These are phyloP conservation scores for Limonius californicus DNA, from an alignment of 1,140 invertebrate genomes.

Conservation along the genomic window DNA sequence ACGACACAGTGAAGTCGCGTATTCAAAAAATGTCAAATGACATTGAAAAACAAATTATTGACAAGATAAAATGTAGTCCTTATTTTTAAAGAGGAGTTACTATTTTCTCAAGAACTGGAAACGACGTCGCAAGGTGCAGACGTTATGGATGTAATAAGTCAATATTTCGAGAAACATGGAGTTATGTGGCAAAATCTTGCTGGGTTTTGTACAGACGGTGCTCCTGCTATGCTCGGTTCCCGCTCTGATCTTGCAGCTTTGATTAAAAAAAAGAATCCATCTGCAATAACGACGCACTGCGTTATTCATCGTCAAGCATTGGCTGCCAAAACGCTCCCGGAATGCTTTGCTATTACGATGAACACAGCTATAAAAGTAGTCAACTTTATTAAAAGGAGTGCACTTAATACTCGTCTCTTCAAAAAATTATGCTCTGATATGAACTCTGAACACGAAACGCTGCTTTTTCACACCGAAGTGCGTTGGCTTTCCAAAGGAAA, in stretches of 20 bases:
- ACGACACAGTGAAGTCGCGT: constrained; percentile 7
- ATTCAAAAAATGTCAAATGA: constrained; percentile 8
- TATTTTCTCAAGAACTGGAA: no score
- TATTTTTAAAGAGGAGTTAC: no score
- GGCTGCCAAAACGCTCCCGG: not conserved
- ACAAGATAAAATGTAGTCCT: not conserved
- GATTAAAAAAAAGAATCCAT: no score
- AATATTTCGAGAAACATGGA: not conserved
- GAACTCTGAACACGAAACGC: constrained; percentile 25
- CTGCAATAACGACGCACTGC: not conserved
- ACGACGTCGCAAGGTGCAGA: no score
- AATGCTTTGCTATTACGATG: not conserved
- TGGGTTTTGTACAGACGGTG: constrained; percentile 44
- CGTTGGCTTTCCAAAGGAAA: constrained; percentile 33
- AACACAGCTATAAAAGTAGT: constrained; percentile 35
- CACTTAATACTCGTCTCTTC: constrained; percentile 37
- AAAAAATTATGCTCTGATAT: constrained; percentile 33
- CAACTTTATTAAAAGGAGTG: constrained; percentile 39
- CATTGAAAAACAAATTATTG: not conserved
- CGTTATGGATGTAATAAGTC: no score
- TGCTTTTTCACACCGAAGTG: constrained; percentile 30
- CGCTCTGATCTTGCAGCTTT: no score
- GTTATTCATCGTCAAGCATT: constrained; percentile 5
- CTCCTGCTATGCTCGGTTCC: constrained; percentile 40
- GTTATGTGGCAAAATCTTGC: constrained; percentile 29